Base-by-base conservation (phyloP, 2,888 invertebrate species). In the Trissoscelio sp. region DNA sequence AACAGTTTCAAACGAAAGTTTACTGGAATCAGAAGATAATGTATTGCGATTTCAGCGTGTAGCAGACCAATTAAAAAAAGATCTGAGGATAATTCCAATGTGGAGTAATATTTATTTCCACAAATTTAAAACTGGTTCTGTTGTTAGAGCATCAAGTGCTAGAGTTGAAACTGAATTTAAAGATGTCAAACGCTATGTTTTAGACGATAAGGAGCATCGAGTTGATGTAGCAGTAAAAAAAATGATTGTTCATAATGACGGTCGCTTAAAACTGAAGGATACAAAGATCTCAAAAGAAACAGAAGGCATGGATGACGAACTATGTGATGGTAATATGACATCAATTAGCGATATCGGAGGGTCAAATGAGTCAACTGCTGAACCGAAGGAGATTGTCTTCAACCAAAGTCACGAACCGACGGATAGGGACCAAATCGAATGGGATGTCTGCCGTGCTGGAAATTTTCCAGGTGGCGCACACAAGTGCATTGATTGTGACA, bases 151-250 rank as follows among this genome's bases (percentile, higher is more conserved):
- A n/a, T 55, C 55, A n/a, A 80, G 80, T 55, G 74, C 74, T 3
- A 55, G 67, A 18, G 57, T 74, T 14, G 74, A 80, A 75, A 34
- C 66, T 3, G 74, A 80, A 62, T 74, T 75, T 37, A 60, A 75
- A 16, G 55, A 24, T 9, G 44, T 80, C 24, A 80, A 80, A 46
- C 22, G 64, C 5, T 34, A 69, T 11, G 11, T 69, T 37, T n/a
- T 55, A 1, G 18, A 18, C 1, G 34, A 31, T 4, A 3, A 1
- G 5, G 11, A 34, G 6, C n/a, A n/a, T n/a, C 55, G 55, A 37
- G 37, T 55, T 2, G 55, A 55, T 18, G 7, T 55, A 9, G 11
- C 9, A 2, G 34, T 55, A 3, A 37, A 34, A 12, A 16, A 14
- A 31, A n/a, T 55, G 2, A 55, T 55, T 3, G 18, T 11, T 16